These are phyloP conservation scores for Helleia helle DNA, from an alignment of 2,888 invertebrate genomes.

Conservation along the genomic window DNA sequence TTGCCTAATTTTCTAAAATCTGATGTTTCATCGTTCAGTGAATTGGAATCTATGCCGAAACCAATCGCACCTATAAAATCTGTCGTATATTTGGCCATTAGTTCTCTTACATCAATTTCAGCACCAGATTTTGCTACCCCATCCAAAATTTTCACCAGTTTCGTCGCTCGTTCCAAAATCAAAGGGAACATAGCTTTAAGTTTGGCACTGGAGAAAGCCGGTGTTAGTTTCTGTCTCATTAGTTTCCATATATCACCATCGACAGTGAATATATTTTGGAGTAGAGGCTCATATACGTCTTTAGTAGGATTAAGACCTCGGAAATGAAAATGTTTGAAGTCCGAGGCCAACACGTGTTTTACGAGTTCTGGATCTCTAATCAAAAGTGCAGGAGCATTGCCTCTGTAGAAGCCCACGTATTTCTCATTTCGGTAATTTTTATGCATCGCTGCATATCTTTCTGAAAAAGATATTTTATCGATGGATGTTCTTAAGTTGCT, in stretches of 20 bases:
- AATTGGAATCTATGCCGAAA: slow-evolving; percentile 23
- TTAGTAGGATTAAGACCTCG: slow-evolving; percentile 34
- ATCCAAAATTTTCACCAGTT: slow-evolving; percentile 31
- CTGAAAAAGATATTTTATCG: neutral
- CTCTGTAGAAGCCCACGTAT: slow-evolving; percentile 38
- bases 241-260: slow-evolving; percentile 50
- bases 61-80: slow-evolving; percentile 25
- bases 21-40: slow-evolving; percentile 21
- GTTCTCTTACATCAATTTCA: slow-evolving; percentile 37
- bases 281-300: slow-evolving; percentile 36
- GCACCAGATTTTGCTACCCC: slow-evolving; percentile 24
- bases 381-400: slow-evolving; percentile 31
- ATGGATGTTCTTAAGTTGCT: slow-evolving; percentile 21
- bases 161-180: slow-evolving; percentile 40
- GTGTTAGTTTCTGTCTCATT: slow-evolving; percentile 46
- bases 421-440: slow-evolving; percentile 39
- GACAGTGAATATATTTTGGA: slow-evolving; percentile 43
- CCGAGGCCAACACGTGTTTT: slow-evolving; percentile 32
- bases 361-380: slow-evolving; percentile 39
- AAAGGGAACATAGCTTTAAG: slow-evolving; percentile 50
- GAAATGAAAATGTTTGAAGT: slow-evolving; percentile 35
- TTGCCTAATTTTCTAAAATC: slow-evolving; percentile 20
- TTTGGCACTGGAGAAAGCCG: slow-evolving; percentile 48
- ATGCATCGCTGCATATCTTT: slow-evolving; percentile 27
- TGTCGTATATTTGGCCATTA: slow-evolving; percentile 33